Base-by-base conservation (phyloP, 92 coral and sea anemone genomes). In the Porites cylindrica region DNA sequence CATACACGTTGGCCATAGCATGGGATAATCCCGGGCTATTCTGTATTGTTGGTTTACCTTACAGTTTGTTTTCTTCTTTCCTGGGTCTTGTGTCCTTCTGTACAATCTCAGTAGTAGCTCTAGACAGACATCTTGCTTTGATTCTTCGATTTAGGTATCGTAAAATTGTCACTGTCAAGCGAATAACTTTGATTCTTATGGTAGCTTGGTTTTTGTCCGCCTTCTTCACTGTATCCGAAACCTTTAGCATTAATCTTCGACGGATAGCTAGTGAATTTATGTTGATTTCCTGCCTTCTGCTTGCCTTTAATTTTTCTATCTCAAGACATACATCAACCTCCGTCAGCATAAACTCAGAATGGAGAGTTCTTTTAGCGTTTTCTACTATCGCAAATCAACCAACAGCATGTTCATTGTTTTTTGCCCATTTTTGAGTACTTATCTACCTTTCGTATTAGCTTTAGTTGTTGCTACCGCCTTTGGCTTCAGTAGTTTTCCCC, bases 61-160 rank as follows among this genome's bases (percentile, higher is more conserved):
- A 70, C 52, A 75, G 79, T 10, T 17, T 75, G 12, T 20, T 1
- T 10, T 4, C 65, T 75, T 24, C 66, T 2, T 75, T 75, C 7
- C 50, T 75, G 2, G 65, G 1, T 19, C 12, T 56, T 12, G 79
- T 75, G n/a, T 75, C 79, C 10, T 14, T 75, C 20, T 75, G 79
- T 64, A 53, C 79, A 2, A 14, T 75, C 19, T 53, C 65, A 54
- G 51, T 56, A 18, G 53, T 75, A 18, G 79, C 79, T 7, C 18
- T 75, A 13, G 79, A 75, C 50, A 54, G 79, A 21, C 56, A 75
- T 8, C 79, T 75, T 32, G 79, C 66, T 75, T 12, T 75, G 7
- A 32, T 11, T 56, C 79, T 75, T 52, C 79, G 63, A 10, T 53
- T 58, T 20, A 75, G 50, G 53, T 75, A 75, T 11, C 43, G 65